Evolutionary conservation across 1,140 invertebrate genomes (phyloP).

Genomic region (Ceratina calcarata): DNA sequence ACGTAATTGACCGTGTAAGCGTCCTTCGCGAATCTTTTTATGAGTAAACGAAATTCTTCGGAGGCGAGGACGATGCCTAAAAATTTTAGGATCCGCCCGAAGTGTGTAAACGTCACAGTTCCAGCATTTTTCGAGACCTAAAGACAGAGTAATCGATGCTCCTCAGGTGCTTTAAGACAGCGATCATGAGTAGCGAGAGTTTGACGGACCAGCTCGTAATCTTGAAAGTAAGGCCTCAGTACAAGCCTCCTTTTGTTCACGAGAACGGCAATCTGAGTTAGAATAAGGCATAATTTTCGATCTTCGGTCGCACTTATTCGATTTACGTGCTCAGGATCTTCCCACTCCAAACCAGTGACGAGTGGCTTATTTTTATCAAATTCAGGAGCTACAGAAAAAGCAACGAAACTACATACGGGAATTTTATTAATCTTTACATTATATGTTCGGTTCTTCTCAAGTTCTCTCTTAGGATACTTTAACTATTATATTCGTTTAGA

Average conservation of each 20-base stretch:
- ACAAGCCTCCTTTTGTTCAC: conserved; percentile 81
- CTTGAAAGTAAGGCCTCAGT: conserved; percentile 87
- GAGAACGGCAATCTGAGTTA: conserved; percentile 84
- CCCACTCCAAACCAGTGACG: conserved; percentile 83
- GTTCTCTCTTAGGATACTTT: no score
- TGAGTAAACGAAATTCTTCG: conserved; percentile 85
- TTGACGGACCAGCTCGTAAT: conserved; percentile 83
- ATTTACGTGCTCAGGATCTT: conserved; percentile 83
- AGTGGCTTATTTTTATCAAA: conserved; percentile 78
- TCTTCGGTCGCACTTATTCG: conserved; percentile 83
- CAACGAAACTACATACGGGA: not conserved
- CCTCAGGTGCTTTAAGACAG: not conserved
- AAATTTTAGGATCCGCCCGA: conserved; percentile 85
- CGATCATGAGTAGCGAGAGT: not conserved
- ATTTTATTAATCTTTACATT: not conserved
- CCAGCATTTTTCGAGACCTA: conserved; percentile 87
- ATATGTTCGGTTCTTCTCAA: not conserved
- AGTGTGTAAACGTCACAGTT: conserved; percentile 86
- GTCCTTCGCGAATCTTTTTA: conserved; percentile 86
- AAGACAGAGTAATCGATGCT: not conserved
- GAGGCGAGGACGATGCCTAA: conserved; percentile 83
- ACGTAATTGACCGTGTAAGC: conserved; percentile 87
- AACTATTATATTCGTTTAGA: no score
- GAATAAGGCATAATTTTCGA: conserved; percentile 83
- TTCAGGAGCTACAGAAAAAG: conserved; percentile 75